A percentile compares a stretch with the other conserved stretches of the same genome.
phyloP scores from a whole-genome alignment of 2,113 vertebrate genomes.

The Periophthalmus modestus region DNA sequence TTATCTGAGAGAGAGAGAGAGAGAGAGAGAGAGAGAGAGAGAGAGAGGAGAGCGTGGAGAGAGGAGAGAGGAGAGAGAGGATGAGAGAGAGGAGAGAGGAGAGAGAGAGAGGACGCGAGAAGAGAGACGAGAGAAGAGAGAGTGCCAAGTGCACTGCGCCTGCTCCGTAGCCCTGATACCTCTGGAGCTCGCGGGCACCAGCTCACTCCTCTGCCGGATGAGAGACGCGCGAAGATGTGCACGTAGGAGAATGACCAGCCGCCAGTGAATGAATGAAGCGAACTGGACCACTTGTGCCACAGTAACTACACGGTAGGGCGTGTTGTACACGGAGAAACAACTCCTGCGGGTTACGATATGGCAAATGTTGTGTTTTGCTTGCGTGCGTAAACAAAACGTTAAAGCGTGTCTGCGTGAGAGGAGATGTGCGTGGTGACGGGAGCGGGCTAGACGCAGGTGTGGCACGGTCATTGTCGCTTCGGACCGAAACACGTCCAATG shows the following conservation, averaged over 20 bases:
- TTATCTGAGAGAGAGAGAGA: conserved; percentile 25
- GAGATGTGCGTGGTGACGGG: too few relatives aligned
- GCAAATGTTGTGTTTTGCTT: too few relatives aligned
- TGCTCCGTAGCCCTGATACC: conserved; percentile 35
- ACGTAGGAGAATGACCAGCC: conserved; percentile 25
- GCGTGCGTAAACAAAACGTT: too few relatives aligned
- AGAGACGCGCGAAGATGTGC: conserved; percentile 53
- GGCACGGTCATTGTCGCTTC: too few relatives aligned
- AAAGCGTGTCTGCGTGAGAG: too few relatives aligned
- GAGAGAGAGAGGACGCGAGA: background rate
- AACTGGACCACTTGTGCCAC: conserved; percentile 39
- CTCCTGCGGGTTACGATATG: too few relatives aligned
- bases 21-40: too few relatives aligned
- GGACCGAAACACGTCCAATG: too few relatives aligned
- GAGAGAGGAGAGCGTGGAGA: too few relatives aligned
- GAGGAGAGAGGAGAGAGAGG: conserved; percentile 11
- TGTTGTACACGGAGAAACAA: background rate
- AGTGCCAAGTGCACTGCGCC: conserved; percentile 46
- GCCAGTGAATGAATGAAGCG: conserved; percentile 46
- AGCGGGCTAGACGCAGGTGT: too few relatives aligned
- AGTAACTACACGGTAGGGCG: conserved; percentile 34
- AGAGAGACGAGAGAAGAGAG: too few relatives aligned
- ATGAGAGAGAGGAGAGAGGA: conserved; percentile 26
- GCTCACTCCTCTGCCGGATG: conserved; percentile 52
- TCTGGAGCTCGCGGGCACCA: conserved; percentile 24